Percentiles rank a stretch among this genome's conserved stretches.
Conservation (phyloP, 2,113 vertebrate species). For the Mustelus asterias region DNA sequence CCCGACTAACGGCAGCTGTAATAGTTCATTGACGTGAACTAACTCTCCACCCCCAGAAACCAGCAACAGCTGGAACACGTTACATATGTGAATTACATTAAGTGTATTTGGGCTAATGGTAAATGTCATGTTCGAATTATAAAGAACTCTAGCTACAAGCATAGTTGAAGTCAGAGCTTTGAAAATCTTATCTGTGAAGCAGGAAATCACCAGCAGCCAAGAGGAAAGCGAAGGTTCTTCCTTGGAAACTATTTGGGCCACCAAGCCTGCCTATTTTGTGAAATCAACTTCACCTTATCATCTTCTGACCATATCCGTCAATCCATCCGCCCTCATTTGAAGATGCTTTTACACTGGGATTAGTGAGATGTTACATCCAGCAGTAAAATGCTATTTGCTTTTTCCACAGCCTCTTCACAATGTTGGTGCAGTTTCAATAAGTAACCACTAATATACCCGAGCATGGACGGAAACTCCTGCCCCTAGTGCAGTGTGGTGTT, state of each 20-base stretch:
- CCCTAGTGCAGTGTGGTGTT: too few relatives aligned
- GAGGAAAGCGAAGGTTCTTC: not conserved
- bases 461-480: too few relatives aligned
- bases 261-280: not conserved
- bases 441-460: not conserved
- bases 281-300: not conserved
- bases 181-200: conserved; percentile 10
- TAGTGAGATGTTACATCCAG: not conserved
- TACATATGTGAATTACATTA: not conserved
- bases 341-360: not conserved
- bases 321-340: not conserved
- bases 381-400: not conserved
- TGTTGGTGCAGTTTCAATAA: not conserved
- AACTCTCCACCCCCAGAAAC: not conserved
- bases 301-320: not conserved
- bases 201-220: not conserved
- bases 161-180: not conserved
- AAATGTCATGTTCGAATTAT: not conserved
- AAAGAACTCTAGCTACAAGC: not conserved
- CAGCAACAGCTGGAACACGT: not conserved
- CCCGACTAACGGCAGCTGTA: not conserved
- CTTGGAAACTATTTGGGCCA: not conserved
- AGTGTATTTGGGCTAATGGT: not conserved
- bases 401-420: not conserved
- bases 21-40: not conserved